phyloP scores from a whole-genome alignment of 1,140 invertebrate genomes.

The Leptinotarsa lineolata region DNA sequence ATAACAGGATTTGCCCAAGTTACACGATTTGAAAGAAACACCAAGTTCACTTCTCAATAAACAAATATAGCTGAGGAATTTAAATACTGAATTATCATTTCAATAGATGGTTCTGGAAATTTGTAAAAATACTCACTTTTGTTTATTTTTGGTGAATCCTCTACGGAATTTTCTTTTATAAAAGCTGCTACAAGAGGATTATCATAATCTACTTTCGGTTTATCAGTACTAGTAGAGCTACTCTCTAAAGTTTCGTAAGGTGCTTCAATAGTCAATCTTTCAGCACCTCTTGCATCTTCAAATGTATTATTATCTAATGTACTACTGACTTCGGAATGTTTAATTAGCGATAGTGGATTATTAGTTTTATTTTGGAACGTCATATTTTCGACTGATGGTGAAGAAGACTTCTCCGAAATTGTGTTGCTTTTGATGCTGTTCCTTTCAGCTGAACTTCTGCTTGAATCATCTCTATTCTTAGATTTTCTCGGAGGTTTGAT shows the following conservation, averaged over 20 bases:
- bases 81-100: no score
- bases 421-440: constrained; percentile 31
- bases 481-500: constrained; percentile 47
- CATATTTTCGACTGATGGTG: constrained; percentile 25
- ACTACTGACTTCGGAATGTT: constrained; percentile 21
- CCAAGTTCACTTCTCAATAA: no score
- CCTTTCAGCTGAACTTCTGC: constrained; percentile 25
- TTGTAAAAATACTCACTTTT: constrained; percentile 15
- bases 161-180: constrained; percentile 46
- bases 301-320: background rate
- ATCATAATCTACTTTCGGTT: constrained; percentile 27
- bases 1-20: no score
- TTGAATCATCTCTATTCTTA: constrained; percentile 31
- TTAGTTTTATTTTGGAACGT: constrained; percentile 2
- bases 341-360: background rate
- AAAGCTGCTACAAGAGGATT: constrained; percentile 51
- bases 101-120: no score
- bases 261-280: no score
- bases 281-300: background rate
- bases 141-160: constrained; percentile 32
- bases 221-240: background rate
- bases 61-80: no score
- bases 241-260: no score
- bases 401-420: constrained; percentile 33
- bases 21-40: no score